Base-by-base conservation (phyloP, 1,140 invertebrate species). In the Drosophila suzukii region DNA sequence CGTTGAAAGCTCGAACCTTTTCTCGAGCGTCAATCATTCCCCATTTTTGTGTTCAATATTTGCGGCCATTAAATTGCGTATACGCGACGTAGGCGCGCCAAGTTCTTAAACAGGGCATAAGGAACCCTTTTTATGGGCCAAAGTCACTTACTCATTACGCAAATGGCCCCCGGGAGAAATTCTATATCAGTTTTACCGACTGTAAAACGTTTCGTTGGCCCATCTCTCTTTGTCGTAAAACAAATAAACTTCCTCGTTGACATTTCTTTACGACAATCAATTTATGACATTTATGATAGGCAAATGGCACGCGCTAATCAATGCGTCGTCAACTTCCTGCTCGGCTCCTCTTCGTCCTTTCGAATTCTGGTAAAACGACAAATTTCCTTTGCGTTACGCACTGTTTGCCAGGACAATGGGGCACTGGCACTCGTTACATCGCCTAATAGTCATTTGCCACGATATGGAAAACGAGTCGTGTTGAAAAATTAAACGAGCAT, bases 271-370 rank as follows among this genome's bases (percentile, higher is more conserved):
- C 60, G 74, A 59, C 67, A 79, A 71, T 62, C 79, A 83, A 89
- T 86, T 83, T 80, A 89, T 83, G 79, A 65, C 65, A 82, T 82
- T 88, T 73, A 77, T 83, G 71, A 89, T 86, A 89, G 83, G 67
- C 84, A 89, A 86, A 86, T 86, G 84, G 56, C 83, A 89, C 67
- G 83, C 75, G 75, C 79, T 86, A 86, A 86, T 86, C 84, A 89
- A 88, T 86, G 75, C 55, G 78, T 66, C 49, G 62, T 86, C 47
- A 39, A 50, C 72, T 67, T 55, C 50, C 67, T 38, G 38, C 17
- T 32, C 43, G 6, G 32, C 54, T 32, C 44, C 51, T 38, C 11
- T 39, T 12, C 56, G 49, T 39, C 43, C 36, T 56, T 51, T 24
- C 24, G 57, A 27, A 27, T 50, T 27, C 27, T 3, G 27, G 27